Evolutionary conservation across 2,797 vertebrate species (phyloP), one percentile per base, ranked within the genome.

Genomic region (Malacoctenus gilli): DNA sequence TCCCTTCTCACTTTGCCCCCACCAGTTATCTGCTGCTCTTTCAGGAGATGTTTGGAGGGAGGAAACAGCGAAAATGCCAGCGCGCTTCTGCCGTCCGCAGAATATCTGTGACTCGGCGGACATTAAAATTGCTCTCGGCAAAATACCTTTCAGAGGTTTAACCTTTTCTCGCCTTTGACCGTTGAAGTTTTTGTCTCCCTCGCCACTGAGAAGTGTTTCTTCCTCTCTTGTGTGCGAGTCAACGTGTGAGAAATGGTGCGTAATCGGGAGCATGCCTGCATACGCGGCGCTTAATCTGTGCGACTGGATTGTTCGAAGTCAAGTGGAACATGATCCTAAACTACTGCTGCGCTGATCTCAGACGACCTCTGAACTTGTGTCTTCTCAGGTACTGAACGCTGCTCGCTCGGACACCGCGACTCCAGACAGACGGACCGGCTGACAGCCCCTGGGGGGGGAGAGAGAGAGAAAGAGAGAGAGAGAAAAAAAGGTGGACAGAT

Each of bases 111-210:
- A 28, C 64, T 68, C 58, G 66, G 23, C 21, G 41, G 30, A 68
- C 70, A 85, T 83, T 83, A 80, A 73, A 85, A 53, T 70, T 52
- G 43, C 36, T n/a, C n/a, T n/a, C n/a, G n/a, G n/a, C n/a, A n/a
- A n/a, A n/a, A n/a, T n/a, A 58, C 67, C 75, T 44, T 23, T 23
- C 15, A 11, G 31, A 38, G 44, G 58, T 79, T 75, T 35, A 37
- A 22, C 65, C 43, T 44, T 37, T 55, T 21, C 49, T 51, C n/a
- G n/a, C 52, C 57, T 23, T 8, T 46, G 9, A 28, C 9, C 9
- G 25, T 40, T 42, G 63, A 14, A 30, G 10, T 14, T 49, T 8
- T 12, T 16, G 2, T 31, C 12, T 56, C 11, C 37, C 2, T 18
- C 20, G 11, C n/a, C 18, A 43, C 59, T 10, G 8, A 59, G 68